Conservation (phyloP, 37 sponge, comb jelly and placozoan species). For the Tethya wilhelma region DNA sequence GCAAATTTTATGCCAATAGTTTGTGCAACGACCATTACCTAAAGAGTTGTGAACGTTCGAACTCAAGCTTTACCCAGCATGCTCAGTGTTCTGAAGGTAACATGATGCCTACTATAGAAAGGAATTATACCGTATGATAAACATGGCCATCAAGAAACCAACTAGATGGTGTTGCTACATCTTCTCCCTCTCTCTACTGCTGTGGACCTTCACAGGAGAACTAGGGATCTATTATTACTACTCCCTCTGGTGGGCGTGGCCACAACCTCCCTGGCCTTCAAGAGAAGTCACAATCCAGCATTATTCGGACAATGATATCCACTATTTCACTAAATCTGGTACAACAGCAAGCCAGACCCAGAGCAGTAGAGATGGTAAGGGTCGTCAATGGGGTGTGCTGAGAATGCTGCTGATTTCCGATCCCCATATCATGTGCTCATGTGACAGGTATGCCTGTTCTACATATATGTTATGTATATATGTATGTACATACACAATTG, state of each 20-base stretch:
- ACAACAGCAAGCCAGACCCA: no score
- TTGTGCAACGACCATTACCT: no score
- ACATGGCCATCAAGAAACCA: no score
- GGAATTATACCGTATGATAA: no score
- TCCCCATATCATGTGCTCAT: conserved; percentile 17
- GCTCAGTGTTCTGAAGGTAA: no score
- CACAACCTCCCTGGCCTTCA: background rate
- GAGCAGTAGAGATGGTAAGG: background rate
- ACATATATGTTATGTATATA: background rate
- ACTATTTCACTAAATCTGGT: background rate
- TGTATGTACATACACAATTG: background rate
- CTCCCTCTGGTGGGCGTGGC: conserved; percentile 7
- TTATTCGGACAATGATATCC: background rate
- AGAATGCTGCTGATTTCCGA: background rate
- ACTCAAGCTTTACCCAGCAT: no score
- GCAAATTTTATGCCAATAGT: no score
- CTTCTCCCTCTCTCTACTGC: no score
- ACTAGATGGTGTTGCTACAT: no score
- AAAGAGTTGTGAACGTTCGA: no score
- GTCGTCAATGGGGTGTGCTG: background rate
- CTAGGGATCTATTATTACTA: background rate
- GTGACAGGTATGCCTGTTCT: background rate
- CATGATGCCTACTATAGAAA: no score
- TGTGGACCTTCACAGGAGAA: background rate
- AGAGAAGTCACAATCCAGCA: background rate